Conservation (phyloP, 2,797 vertebrate species). For the Acanthopagrus latus region DNA sequence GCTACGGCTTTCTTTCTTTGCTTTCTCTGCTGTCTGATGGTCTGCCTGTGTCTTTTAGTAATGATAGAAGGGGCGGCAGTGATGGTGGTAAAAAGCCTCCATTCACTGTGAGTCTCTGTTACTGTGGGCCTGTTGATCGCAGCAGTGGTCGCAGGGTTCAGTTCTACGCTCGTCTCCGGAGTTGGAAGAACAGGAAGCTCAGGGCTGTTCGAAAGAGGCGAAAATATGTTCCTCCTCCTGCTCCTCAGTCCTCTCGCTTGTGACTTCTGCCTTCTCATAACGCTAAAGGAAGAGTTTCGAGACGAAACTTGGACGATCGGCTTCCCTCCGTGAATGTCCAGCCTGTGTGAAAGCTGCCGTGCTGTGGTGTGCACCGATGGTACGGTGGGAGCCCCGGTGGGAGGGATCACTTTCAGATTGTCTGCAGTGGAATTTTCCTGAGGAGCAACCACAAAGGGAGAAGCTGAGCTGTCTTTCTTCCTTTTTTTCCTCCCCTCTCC, state of each 20-base stretch:
- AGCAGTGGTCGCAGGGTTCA: slow-evolving; percentile 1
- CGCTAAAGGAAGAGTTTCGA: slow-evolving; percentile 38
- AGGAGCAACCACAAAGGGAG: slow-evolving; percentile 43
- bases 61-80: slow-evolving; percentile 28
- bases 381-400: slow-evolving; percentile 21
- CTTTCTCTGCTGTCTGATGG: slow-evolving; percentile 55
- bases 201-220: slow-evolving; percentile 26
- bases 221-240: slow-evolving; percentile 63
- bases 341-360: slow-evolving; percentile 39
- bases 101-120: slow-evolving; percentile 31
- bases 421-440: slow-evolving; percentile 55
- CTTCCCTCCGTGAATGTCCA: slow-evolving; percentile 15
- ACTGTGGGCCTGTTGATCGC: background rate
- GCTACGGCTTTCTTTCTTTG: slow-evolving; percentile 30
- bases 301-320: background rate
- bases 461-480: slow-evolving; percentile 48
- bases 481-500: slow-evolving; percentile 64
- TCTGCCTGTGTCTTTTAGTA: slow-evolving; percentile 37
- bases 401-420: slow-evolving; percentile 47
- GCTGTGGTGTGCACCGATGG: background rate
- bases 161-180: background rate
- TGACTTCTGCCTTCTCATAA: slow-evolving; percentile 59
- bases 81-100: slow-evolving; percentile 46
- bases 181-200: slow-evolving; percentile 14
- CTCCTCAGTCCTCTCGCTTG: slow-evolving; percentile 63